Evolutionary conservation across 1,140 invertebrate species (phyloP), one percentile per base, ranked within the genome.

Genomic region (Drosophila yakuba): DNA sequence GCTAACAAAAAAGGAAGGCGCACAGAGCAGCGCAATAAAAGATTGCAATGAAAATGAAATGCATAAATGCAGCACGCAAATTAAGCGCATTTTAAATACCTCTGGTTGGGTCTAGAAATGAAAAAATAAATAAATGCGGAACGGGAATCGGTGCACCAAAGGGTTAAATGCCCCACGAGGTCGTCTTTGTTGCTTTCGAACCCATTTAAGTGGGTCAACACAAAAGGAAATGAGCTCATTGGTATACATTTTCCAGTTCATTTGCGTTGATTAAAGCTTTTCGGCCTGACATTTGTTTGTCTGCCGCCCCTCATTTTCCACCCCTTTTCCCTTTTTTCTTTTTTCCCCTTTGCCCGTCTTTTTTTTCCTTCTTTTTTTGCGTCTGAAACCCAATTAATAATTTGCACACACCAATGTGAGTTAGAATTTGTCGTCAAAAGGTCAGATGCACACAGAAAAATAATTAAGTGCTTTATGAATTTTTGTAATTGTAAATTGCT

Each of bases 211-310:
- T 78, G 66, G 81, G 81, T 85, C 73, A 86, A 45, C 48, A 68
- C 63, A 81, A 79, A 79, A 66, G 83, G 83, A 88, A 88, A 88
- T 88, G 83, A 88, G 84, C 83, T 88, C 83, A 88, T 89, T 86
- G 67, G 75, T 79, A 79, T 82, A 88, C 84, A 88, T 88, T 88
- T 88, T 88, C 84, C 83, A 77, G 79, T 88, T 86, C 83, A 88
- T 88, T 88, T 88, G 67, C 84, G 83, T 88, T 88, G 84, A 88
- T 88, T 86, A 86, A 88, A 81, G 60, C 79, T 66, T 61, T 78
- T 68, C 41, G 50, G 73, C 63, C 51, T 55, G 32, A 52, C 68
- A 71, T 77, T 69, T 56, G 67, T 85, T 66, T 50, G 60, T 64
- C 54, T 52, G 45, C 44, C 41, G 35, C 51, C 43, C 69, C 52